Evolutionary conservation across 2,797 vertebrate genomes (phyloP), one percentile per base, ranked within the genome.

Genomic region (Mareca strepera): DNA sequence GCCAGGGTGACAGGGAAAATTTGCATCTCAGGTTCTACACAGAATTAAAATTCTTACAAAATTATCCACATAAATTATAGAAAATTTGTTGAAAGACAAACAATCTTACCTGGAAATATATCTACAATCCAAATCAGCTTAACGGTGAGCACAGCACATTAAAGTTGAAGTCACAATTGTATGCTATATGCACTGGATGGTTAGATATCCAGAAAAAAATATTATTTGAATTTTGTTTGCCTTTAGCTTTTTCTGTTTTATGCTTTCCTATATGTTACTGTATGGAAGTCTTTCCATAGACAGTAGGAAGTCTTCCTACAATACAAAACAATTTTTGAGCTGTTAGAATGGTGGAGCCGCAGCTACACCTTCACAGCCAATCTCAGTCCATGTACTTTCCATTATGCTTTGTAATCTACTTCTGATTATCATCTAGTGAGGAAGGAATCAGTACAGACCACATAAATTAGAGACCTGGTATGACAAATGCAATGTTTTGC

Each of bases 101-200:
- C 39, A 8, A 5, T 1, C 15, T 72, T 25, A 56, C 12, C 6
- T 52, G 17, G 14, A 56, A 87, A 46, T 20, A 3, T 9, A 55
- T 26, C 18, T 81, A 13, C 29, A 77, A 14, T 13, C 9, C 23
- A 16, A 4, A 44, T 5, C 11, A 53, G 13, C 35, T 63, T 33
- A 75, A 52, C 2, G 4, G 16, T 79, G 39, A 68, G 25, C 7
- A 29, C 18, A 50, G 8, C 8, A 20, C 2, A 1, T 37, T 53
- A 48, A 48, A 5, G 21, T 29, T 48, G 5, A 80, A 75, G 35
- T 12, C 12, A 15, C 15, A 43, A 23, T 15, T 56, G 4, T 5
- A 17, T 33, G 21, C 41, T 3, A 4, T 3, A 4, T 5, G 4
- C 28, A 22, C 2, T n/a, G 16, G 25, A 29, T 62, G 3, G 44